phyloP scores from a whole-genome alignment of 2,888 invertebrate species.

The Mimumesa dahlbomi region DNA sequence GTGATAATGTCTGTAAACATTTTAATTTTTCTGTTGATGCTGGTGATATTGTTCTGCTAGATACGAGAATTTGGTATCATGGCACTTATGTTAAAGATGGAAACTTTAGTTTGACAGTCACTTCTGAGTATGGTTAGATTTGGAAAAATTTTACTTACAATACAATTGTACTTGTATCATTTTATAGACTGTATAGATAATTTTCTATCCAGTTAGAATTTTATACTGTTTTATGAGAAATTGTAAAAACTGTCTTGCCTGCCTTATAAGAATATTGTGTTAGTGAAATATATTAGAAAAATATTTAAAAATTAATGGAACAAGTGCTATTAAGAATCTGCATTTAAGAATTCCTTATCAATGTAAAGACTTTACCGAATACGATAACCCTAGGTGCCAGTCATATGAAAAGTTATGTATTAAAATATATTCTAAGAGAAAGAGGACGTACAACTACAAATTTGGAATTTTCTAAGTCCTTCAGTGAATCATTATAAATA shows the following conservation, averaged over 20 bases:
- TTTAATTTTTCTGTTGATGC: slow-evolving; percentile 90
- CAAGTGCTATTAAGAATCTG: slow-evolving; percentile 31
- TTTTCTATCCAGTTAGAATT: slow-evolving; percentile 19
- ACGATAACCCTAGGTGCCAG: slow-evolving; percentile 16
- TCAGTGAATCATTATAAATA: slow-evolving; percentile 21
- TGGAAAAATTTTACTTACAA: slow-evolving; percentile 28
- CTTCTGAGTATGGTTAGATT: slow-evolving; percentile 92
- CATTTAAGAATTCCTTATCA: slow-evolving; percentile 27
- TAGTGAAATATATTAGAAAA: background rate
- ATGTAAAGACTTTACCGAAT: slow-evolving; percentile 11
- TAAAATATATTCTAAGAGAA: too few relatives aligned
- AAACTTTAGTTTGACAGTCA: slow-evolving; percentile 92
- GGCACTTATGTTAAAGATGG: slow-evolving; percentile 90
- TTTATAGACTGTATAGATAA: slow-evolving; percentile 25
- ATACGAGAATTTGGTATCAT: slow-evolving; percentile 96
- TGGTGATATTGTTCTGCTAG: slow-evolving; percentile 94
- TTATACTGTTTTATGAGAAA: slow-evolving; percentile 19
- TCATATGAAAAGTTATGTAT: too few relatives aligned
- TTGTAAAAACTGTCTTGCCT: too few relatives aligned
- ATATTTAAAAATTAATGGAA: slow-evolving; percentile 2
- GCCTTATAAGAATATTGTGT: background rate
- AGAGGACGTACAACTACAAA: too few relatives aligned
- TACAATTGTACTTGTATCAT: slow-evolving; percentile 17
- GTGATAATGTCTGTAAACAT: slow-evolving; percentile 88
- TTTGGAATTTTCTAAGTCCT: background rate